Evolutionary conservation across 2,888 invertebrate species (phyloP).

Genomic region (Amiota communis): DNA sequence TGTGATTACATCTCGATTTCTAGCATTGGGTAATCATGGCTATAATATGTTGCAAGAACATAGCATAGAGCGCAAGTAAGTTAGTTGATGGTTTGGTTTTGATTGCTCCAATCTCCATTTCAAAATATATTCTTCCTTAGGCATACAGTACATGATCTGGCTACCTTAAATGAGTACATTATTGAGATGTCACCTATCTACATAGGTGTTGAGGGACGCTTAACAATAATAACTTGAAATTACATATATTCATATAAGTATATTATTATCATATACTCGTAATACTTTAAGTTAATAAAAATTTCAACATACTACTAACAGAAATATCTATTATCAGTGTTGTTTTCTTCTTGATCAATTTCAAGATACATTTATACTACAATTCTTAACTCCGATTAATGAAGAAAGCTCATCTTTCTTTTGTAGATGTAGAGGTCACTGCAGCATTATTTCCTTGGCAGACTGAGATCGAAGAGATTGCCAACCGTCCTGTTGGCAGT

Average conservation of each 20-base stretch:
- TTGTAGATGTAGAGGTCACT: slow-evolving; percentile 76
- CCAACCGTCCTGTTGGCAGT: slow-evolving; percentile 76
- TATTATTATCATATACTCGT: background rate
- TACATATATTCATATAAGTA: slow-evolving; percentile 54
- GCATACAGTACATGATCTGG: slow-evolving; percentile 45
- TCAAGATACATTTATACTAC: too few species aligned
- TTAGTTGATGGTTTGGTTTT: slow-evolving; percentile 25
- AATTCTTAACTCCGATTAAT: too few species aligned
- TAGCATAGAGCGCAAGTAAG: slow-evolving; percentile 53
- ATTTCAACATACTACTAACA: too few species aligned
- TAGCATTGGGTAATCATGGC: slow-evolving; percentile 80
- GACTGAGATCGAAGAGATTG: slow-evolving; percentile 75
- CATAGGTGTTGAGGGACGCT: slow-evolving; percentile 42
- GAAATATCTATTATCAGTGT: too few species aligned
- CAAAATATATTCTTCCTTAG: slow-evolving; percentile 32
- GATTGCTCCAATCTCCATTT: too few species aligned
- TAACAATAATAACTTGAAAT: slow-evolving; percentile 30
- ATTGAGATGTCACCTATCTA: slow-evolving; percentile 41
- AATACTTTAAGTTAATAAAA: too few species aligned
- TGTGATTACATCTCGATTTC: slow-evolving; percentile 76
- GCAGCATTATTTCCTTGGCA: slow-evolving; percentile 77
- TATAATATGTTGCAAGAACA: slow-evolving; percentile 73
- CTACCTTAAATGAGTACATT: slow-evolving; percentile 44
- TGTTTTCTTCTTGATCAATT: too few species aligned
- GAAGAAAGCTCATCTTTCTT: background rate